phyloP scores from a whole-genome alignment of 2,888 invertebrate species.

The Epistrophe eligans region DNA sequence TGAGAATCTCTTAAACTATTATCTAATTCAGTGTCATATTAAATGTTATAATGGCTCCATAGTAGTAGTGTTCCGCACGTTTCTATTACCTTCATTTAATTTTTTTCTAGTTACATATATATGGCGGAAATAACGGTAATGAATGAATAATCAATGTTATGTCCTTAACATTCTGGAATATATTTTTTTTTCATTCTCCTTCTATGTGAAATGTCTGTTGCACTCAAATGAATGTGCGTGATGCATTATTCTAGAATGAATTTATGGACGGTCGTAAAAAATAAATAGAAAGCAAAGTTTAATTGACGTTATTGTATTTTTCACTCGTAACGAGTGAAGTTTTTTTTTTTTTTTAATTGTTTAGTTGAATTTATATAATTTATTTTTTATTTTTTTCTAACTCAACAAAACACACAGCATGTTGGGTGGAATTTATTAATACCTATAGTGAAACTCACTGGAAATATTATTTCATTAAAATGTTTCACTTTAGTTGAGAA shows the following conservation, averaged over 20 bases:
- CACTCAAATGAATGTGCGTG: slow-evolving; percentile 55
- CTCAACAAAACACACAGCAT: not conserved
- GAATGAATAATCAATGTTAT: slow-evolving; percentile 55
- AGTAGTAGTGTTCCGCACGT: not conserved
- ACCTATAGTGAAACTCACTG: not conserved
- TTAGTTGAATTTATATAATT: not conserved
- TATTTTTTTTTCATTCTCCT: not conserved
- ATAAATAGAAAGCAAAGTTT: slow-evolving; percentile 32
- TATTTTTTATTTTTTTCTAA: not conserved
- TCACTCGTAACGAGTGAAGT: slow-evolving; percentile 23
- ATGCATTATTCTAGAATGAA: slow-evolving; percentile 43
- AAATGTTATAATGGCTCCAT: not conserved
- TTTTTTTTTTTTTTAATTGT: slow-evolving; percentile 23
- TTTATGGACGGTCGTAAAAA: slow-evolving; percentile 10
- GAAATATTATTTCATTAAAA: slow-evolving; percentile 25
- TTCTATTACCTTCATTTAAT: not conserved
- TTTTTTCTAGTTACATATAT: too few relatives aligned
- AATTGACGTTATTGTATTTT: slow-evolving; percentile 18
- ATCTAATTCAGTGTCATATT: too few relatives aligned
- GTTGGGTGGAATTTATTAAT: slow-evolving; percentile 15
- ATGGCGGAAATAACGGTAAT: slow-evolving; percentile 41
- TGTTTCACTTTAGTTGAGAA: not conserved
- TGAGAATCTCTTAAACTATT: too few relatives aligned
- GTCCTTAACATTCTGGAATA: slow-evolving; percentile 59
- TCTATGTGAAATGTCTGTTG: slow-evolving; percentile 53